These are phyloP conservation scores for Teinopalpus imperialis DNA, from an alignment of 2,888 invertebrate genomes.

Conservation along the genomic window DNA sequence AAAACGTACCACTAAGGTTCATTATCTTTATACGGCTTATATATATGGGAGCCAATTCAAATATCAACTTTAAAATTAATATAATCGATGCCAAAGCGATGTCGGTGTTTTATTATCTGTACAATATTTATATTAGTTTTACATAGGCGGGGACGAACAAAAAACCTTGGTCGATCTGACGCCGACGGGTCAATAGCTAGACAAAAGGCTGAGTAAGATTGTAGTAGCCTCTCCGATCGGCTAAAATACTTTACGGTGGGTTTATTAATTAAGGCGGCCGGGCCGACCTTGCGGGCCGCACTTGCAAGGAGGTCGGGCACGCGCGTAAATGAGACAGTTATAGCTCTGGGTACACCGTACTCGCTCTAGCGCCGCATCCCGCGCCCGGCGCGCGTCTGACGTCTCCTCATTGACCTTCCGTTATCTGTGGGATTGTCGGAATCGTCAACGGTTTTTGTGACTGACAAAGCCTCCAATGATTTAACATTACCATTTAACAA, in stretches of 20 bases:
- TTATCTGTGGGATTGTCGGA: constrained; percentile 69
- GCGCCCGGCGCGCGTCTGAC: constrained; percentile 62
- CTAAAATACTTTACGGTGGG: constrained; percentile 81
- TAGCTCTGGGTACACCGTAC: constrained; percentile 37
- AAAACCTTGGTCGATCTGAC: constrained; percentile 45
- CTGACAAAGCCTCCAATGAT: constrained; percentile 24
- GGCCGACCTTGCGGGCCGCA: constrained; percentile 79
- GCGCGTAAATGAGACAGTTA: constrained; percentile 55
- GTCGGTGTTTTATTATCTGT: constrained; percentile 23
- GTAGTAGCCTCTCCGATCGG: constrained; percentile 75
- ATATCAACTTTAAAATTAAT: too few species aligned
- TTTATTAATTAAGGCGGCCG: constrained; percentile 82
- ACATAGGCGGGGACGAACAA: constrained; percentile 42
- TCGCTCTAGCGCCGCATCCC: constrained; percentile 41
- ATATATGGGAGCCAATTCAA: too few species aligned
- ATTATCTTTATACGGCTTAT: too few species aligned
- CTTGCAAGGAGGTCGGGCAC: constrained; percentile 68
- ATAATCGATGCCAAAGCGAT: too few species aligned
- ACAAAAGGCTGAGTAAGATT: constrained; percentile 76
- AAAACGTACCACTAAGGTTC: too few species aligned
- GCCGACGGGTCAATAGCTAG: constrained; percentile 72
- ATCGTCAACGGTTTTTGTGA: constrained; percentile 36
- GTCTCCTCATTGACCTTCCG: constrained; percentile 78
- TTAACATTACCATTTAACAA: constrained; percentile 20
- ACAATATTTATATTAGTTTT: constrained; percentile 23